Evolutionary conservation across 2,113 vertebrate species (phyloP), one percentile per base, ranked within the genome.

Genomic region (Cathartes aura): DNA sequence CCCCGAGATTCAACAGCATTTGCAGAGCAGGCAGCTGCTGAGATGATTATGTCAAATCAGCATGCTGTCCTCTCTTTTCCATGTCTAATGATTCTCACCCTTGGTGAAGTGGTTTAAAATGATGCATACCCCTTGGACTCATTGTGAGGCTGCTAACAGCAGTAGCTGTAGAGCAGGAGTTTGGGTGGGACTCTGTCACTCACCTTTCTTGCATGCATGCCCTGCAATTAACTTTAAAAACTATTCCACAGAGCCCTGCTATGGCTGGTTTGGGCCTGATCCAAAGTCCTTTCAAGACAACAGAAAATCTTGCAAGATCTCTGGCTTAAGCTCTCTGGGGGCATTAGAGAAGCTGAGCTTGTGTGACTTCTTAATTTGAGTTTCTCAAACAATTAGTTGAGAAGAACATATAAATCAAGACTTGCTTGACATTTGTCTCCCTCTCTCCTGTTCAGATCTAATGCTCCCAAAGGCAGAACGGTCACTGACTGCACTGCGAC

Each of bases 21-120:
- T 85, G 55, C 79, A 63, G 63, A 88, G 89, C 74, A 90, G 94
- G 89, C 93, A 92, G 93, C 87, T 95, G 94, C 93, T 94, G 96
- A 76, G 96, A 83, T 83, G 67, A 95, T 95, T 95, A 63, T 94
- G 91, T 88, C 87, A 96, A 86, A 96, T 83, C 97, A 95, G 89
- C 82, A 96, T 24, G 71, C 75, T 90, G 78, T 76, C 95, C 70
- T 80, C 73, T 82, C 82, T 88, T 91, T 94, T 87, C 91, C 42
- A 36, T 32, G 67, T 85, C 53, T 91, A 96, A 94, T 91, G 82
- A 91, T 85, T 85, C 63, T 94, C 67, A 85, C 89, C 92, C 89
- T 76, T 67, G 78, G 82, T 93, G 84, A 91, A 91, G 87, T 71
- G 74, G 59, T 76, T 97, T 87, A 66, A 87, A 93, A 78, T 80